Evolutionary conservation across 1,140 invertebrate genomes (phyloP).

Genomic region (Zaprionus ghesquierei): DNA sequence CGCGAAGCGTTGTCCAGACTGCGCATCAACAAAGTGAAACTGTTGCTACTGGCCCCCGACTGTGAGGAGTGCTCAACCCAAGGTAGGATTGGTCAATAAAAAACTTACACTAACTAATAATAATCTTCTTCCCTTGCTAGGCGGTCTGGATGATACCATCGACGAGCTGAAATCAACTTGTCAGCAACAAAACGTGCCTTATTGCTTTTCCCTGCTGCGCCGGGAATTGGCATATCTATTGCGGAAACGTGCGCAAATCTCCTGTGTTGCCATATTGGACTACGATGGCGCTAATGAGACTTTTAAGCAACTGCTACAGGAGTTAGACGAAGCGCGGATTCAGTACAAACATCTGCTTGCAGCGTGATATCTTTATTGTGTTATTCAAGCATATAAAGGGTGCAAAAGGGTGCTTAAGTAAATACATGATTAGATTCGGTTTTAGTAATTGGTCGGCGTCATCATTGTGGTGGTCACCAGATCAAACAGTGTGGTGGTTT

Average conservation of each 20-base stretch:
- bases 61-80: conserved; percentile 69
- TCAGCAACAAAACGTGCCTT: conserved; percentile 57
- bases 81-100: conserved; percentile 30
- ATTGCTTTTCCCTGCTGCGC: conserved; percentile 64
- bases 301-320: conserved; percentile 47
- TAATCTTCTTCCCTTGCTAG: conserved; percentile 15
- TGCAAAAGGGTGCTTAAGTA: conserved; percentile 44
- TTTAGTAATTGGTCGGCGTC: conserved; percentile 38
- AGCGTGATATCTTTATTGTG: conserved; percentile 54
- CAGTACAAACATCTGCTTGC: conserved; percentile 49
- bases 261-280: conserved; percentile 72
- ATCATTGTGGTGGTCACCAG: conserved; percentile 57
- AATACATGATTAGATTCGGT: not conserved
- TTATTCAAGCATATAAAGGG: conserved; percentile 22
- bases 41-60: conserved; percentile 85
- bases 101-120: not conserved
- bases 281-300: conserved; percentile 68
- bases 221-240: conserved; percentile 65
- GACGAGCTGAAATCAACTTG: conserved; percentile 59
- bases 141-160: conserved; percentile 63
- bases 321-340: conserved; percentile 43
- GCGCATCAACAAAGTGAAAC: conserved; percentile 84
- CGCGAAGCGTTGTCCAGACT: conserved; percentile 85
- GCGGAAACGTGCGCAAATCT: conserved; percentile 69
- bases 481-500: conserved; percentile 39